Evolutionary conservation across 2,113 vertebrate species (phyloP).

Genomic region (Amazona guildingii): DNA sequence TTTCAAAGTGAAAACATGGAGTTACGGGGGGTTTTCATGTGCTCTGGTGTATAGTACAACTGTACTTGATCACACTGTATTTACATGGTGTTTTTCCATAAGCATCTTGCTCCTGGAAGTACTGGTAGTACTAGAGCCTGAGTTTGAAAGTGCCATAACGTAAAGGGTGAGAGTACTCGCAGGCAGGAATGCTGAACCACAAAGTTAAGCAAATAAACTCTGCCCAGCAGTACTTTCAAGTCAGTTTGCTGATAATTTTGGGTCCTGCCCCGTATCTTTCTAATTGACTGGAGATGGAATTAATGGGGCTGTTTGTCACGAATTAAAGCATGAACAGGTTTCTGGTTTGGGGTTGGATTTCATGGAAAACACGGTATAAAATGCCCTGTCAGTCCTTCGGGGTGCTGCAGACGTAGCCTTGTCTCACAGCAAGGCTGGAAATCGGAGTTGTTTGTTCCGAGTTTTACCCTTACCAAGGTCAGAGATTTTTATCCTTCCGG

Average conservation of each 20-base stretch:
- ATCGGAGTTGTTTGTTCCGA: not conserved
- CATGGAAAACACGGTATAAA: not conserved
- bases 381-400: not conserved
- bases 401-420: not conserved
- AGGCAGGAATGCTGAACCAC: not conserved
- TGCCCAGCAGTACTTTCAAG: not conserved
- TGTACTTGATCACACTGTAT: not conserved
- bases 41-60: accelerated
- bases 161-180: not conserved
- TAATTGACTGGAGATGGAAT: not conserved
- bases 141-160: not conserved
- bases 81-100: not conserved
- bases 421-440: not conserved
- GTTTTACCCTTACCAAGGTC: conserved; percentile 26
- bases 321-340: not conserved
- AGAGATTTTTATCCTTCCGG: not conserved
- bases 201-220: not conserved
- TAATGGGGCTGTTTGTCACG: not conserved
- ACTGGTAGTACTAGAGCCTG: not conserved
- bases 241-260: not conserved
- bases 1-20: not conserved
- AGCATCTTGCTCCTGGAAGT: not conserved
- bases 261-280: not conserved
- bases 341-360: not conserved
- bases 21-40: not conserved